phyloP scores from a whole-genome alignment of 1,140 invertebrate species.

The Hylyphantes graminicola region DNA sequence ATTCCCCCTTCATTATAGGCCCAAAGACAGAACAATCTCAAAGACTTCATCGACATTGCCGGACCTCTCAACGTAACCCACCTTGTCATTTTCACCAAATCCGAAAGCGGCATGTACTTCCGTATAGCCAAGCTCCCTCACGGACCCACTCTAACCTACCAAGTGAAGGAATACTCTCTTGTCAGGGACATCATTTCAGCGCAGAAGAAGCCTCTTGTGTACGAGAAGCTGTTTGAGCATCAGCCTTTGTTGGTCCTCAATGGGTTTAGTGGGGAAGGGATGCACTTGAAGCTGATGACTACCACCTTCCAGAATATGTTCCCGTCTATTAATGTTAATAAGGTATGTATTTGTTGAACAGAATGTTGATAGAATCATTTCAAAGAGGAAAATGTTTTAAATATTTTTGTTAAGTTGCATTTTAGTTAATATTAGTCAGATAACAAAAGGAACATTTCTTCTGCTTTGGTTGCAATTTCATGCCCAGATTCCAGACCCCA shows the following conservation, averaged over 20 bases:
- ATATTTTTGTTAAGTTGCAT: too few species aligned
- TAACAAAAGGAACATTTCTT: too few species aligned
- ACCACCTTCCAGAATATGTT: constrained; percentile 99
- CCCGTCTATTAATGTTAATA: constrained; percentile 94
- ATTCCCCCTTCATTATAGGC: constrained; percentile 65
- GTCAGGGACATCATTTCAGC: constrained; percentile 86
- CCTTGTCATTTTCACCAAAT: constrained; percentile 72
- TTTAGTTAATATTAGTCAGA: too few species aligned
- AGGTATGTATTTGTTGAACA: constrained; percentile 68
- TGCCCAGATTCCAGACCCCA: too few species aligned
- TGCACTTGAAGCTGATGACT: constrained; percentile 91
- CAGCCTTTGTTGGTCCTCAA: constrained; percentile 93
- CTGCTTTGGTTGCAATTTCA: too few species aligned
- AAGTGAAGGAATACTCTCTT: constrained; percentile 85
- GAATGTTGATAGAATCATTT: too few species aligned
- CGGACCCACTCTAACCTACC: constrained; percentile 81
- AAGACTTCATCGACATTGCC: constrained; percentile 73
- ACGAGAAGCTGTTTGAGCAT: constrained; percentile 77
- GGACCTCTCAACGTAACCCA: constrained; percentile 73
- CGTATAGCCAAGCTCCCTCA: constrained; percentile 71
- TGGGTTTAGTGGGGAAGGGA: constrained; percentile 87
- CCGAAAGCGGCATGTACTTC: constrained; percentile 69
- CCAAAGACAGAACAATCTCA: constrained; percentile 71
- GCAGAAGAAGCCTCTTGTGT: constrained; percentile 79
- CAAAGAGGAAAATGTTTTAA: too few species aligned